Conservation (phyloP, 2,113 vertebrate genomes). For the Microcebus tavaratra region DNA sequence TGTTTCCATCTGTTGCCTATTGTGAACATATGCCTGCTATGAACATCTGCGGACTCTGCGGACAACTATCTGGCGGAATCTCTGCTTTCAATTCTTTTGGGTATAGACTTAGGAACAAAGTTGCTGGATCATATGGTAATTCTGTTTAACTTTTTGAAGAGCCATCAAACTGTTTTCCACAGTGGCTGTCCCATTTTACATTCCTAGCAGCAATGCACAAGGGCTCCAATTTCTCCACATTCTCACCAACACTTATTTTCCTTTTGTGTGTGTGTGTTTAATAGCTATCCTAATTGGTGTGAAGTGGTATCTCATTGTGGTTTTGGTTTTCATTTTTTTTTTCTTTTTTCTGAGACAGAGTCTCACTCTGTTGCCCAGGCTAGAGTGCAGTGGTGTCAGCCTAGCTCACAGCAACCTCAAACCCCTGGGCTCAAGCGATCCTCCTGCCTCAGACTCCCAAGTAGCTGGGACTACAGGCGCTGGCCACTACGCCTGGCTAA, state of each 20-base stretch:
- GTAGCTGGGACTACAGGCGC: too few relatives aligned
- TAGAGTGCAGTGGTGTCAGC: too few relatives aligned
- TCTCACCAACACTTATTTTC: not conserved
- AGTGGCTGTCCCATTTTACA: not conserved
- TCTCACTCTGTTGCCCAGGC: too few relatives aligned
- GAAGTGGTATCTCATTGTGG: not conserved
- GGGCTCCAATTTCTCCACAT: not conserved
- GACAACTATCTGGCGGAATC: not conserved
- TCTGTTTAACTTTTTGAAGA: slow-evolving; percentile 11
- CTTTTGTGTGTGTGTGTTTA: not conserved
- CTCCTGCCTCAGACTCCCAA: too few relatives aligned
- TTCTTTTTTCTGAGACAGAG: too few relatives aligned
- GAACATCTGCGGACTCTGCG: not conserved
- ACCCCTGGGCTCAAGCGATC: too few relatives aligned
- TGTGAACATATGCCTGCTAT: not conserved
- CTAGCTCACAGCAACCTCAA: too few relatives aligned
- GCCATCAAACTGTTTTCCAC: not conserved
- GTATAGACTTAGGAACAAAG: not conserved
- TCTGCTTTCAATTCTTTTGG: not conserved
- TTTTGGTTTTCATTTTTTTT: not conserved
- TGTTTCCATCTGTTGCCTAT: not conserved
- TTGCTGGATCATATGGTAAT: not conserved
- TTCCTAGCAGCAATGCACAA: not conserved
- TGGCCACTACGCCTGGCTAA: too few relatives aligned
- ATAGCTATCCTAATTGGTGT: not conserved